Base-by-base conservation (phyloP, 2,113 vertebrate genomes). In the Orthonyx spaldingii region DNA sequence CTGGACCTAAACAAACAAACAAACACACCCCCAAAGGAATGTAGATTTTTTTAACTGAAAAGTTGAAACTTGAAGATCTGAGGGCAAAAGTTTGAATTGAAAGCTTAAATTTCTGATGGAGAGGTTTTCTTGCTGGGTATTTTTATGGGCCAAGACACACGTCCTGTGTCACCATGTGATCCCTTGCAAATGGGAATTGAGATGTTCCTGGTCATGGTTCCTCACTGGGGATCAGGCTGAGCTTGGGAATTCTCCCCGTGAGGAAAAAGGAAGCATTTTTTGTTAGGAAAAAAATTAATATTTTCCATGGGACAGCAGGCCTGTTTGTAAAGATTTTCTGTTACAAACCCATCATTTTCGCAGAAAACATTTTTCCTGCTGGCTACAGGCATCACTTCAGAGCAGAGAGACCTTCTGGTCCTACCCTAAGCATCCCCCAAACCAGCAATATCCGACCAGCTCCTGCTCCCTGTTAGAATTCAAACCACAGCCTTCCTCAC, bases 151-250 rank as follows among this genome's bases (percentile, higher is more conserved):
- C 2, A 5, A 47, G 80, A 39, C 3, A 0, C 21, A 32, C 0
- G 0, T 32, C 49, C 52, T 1, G 1, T 27, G 37, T 55, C 41
- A 65, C 26, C 33, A 9, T 0, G 1, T 0, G 5, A 46, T 41
- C 5, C 18, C 60, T 87, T 88, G 26, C 30, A 12, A 32, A 55
- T 8, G 17, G 53, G 32, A 75, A 75, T 23, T 10, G 35, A 59
- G 32, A 4, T 10, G 7, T 92, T 82, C 47, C 44, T 7, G 3
- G 24, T 23, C 41, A 23, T 1, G 0, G 21, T 60, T 21, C 37
- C 24, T 49, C 41, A 32, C 4, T 27, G 6, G 56, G 42, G 19
- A 44, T 68, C 42, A 78, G 52, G 22, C 12, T 74, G 47, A 33
- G 8, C 42, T 63, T 57, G 30, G 56, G n/a, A 57, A 10, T 16